phyloP scores from a whole-genome alignment of 2,888 invertebrate genomes.

The Metalampra italica region DNA sequence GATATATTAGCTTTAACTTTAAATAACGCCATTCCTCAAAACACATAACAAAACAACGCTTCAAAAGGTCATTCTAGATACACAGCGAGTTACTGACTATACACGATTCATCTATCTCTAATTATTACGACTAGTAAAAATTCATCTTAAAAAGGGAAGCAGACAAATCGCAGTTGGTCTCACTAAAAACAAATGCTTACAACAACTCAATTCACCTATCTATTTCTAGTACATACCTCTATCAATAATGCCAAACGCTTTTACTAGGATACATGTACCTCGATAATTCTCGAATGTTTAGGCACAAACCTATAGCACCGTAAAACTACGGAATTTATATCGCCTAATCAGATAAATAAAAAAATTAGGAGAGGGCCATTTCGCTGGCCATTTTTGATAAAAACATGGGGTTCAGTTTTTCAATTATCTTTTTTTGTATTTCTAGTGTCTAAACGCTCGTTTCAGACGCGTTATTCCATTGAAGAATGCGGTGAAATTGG shows the following conservation, averaged over 20 bases:
- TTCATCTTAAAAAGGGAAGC: slow-evolving; percentile 24
- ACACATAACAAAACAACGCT: too few relatives aligned
- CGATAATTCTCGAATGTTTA: slow-evolving; percentile 10
- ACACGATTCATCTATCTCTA: slow-evolving; percentile 14
- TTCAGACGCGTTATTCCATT: too few relatives aligned
- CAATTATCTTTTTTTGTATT: too few relatives aligned
- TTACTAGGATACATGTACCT: slow-evolving; percentile 1
- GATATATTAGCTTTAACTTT: too few relatives aligned
- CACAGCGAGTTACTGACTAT: slow-evolving; percentile 1
- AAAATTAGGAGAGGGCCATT: background rate
- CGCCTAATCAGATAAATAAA: background rate
- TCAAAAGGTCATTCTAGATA: background rate
- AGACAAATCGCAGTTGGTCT: slow-evolving; percentile 20
- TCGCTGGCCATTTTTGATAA: too few relatives aligned
- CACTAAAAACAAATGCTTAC: slow-evolving; percentile 11
- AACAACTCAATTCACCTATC: slow-evolving; percentile 1
- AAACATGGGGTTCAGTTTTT: too few relatives aligned
- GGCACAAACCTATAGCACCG: slow-evolving; percentile 54
- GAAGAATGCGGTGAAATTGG: too few relatives aligned
- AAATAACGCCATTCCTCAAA: too few relatives aligned
- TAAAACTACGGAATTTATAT: slow-evolving; percentile 24
- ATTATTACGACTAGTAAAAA: slow-evolving; percentile 31
- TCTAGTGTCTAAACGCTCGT: too few relatives aligned
- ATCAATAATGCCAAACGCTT: background rate
- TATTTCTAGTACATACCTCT: background rate